Percentiles rank a stretch among this genome's conserved stretches.
These are phyloP conservation scores for Chaetodon trifasciatus DNA, from an alignment of 2,797 vertebrate genomes.

Conservation along the genomic window DNA sequence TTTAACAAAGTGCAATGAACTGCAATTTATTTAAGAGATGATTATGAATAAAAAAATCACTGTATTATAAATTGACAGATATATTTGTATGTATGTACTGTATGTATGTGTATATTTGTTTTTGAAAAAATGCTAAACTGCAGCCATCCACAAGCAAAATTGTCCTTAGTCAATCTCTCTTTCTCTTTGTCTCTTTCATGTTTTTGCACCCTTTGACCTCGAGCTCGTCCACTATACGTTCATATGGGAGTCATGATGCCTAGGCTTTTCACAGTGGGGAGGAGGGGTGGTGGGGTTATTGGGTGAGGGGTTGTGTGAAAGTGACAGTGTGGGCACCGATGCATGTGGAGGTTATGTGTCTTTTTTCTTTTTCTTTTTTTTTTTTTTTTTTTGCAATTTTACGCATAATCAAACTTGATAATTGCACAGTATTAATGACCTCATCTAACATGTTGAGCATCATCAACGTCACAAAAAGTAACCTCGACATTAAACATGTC, in stretches of 20 bases:
- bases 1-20: constrained; percentile 91
- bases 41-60: constrained; percentile 83
- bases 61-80: constrained; percentile 86
- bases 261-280: constrained; percentile 34
- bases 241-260: constrained; percentile 48
- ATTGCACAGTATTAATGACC: constrained; percentile 85
- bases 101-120: constrained; percentile 82
- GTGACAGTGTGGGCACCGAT: constrained; percentile 54
- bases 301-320: constrained; percentile 24
- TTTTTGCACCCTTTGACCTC: constrained; percentile 74
- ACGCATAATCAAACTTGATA: constrained; percentile 80
- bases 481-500: constrained; percentile 81
- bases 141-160: constrained; percentile 73
- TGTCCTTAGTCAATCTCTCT: constrained; percentile 53
- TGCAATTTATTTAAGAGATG: constrained; percentile 88
- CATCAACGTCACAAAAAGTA: constrained; percentile 79
- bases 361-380: constrained; percentile 44
- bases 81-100: constrained; percentile 84
- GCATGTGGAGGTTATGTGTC: constrained; percentile 62
- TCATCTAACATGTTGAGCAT: constrained; percentile 82
- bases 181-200: constrained; percentile 46
- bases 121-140: constrained; percentile 69
- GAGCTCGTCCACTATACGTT: constrained; percentile 49
- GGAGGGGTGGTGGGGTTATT: background rate
- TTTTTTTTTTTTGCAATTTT: constrained; percentile 60